Conservation (phyloP, 2,888 invertebrate genomes). For the Eupelmus urozonus region DNA sequence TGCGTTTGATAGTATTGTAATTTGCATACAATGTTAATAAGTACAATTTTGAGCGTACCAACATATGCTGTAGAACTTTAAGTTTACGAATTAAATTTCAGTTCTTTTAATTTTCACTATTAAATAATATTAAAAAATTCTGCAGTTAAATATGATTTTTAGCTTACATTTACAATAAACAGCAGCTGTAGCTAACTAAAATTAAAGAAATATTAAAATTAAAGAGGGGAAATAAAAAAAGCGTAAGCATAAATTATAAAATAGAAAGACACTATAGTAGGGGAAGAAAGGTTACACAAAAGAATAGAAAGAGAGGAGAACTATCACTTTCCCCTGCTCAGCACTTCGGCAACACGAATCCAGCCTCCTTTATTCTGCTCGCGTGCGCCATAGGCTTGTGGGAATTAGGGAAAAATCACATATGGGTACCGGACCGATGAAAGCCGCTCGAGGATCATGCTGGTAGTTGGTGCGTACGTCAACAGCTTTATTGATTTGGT, state of each 20-base stretch:
- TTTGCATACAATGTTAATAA: neutral
- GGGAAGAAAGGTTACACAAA: neutral
- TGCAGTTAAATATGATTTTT: no score
- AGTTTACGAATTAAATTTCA: no score
- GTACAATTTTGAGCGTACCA: neutral
- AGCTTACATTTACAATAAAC: no score
- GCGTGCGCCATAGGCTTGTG: slow-evolving; percentile 60
- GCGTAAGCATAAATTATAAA: neutral
- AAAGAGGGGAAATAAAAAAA: no score
- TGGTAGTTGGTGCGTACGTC: slow-evolving; percentile 68
- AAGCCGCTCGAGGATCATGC: slow-evolving; percentile 62
- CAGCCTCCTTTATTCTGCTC: slow-evolving; percentile 50
- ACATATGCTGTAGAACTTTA: no score
- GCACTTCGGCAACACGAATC: slow-evolving; percentile 19
- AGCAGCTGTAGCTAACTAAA: no score
- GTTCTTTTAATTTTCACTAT: no score
- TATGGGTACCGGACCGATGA: slow-evolving; percentile 67
- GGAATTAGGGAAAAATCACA: slow-evolving; percentile 71
- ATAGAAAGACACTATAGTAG: neutral
- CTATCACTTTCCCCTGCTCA: slow-evolving; percentile 29
- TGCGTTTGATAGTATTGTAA: neutral
- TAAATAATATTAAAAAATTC: no score
- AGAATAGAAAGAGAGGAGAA: neutral
- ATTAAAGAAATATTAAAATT: no score
- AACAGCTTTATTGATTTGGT: slow-evolving; percentile 62